Evolutionary conservation across 2,888 invertebrate species (phyloP), one percentile per base, ranked within the genome.

Genomic region (Lamproptera curius): DNA sequence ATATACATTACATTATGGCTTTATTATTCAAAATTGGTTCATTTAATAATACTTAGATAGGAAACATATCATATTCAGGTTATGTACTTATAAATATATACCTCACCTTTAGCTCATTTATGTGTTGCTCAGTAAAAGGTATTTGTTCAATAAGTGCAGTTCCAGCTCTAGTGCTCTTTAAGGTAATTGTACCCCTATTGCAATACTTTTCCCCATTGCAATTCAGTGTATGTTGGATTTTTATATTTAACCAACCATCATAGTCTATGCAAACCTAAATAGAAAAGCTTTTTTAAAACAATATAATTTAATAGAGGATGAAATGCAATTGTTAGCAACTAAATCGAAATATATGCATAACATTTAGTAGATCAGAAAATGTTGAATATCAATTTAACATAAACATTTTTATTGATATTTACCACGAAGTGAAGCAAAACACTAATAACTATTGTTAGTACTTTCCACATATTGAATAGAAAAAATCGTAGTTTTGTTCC

Each of bases 201-300:
- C 89, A 89, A 63, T 90, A 94, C 46, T 75, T 73, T 17, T 89
- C 81, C 5, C 81, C 74, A n/a, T 76, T 75, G 56, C 91, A 87
- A 55, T 73, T 89, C 40, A 94, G 66, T 1, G 92, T 89, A 70
- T 95, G 95, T 61, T 91, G 90, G 52, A 95, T 76, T 69, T 91
- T 91, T 57, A 95, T 89, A 52, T 90, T 91, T 14, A 94, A 71
- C 90, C 92, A 93, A 20, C 93, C 92, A 76, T 95, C 94, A 63
- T 92, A 92, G 64, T 95, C 94, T 53, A 94, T 72, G 46, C 75
- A 68, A 23, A 57, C 49, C 87, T 87, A 61, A 54, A 76, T n/a
- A n/a, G 75, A 15, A 26, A 6, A n/a, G 8, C 1, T 15, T 39
- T 23, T 39, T 39, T 13, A n/a, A n/a, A n/a, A n/a, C n/a, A n/a